Evolutionary conservation across 2,113 vertebrate genomes (phyloP).

Genomic region (Circaetus cinerascens): DNA sequence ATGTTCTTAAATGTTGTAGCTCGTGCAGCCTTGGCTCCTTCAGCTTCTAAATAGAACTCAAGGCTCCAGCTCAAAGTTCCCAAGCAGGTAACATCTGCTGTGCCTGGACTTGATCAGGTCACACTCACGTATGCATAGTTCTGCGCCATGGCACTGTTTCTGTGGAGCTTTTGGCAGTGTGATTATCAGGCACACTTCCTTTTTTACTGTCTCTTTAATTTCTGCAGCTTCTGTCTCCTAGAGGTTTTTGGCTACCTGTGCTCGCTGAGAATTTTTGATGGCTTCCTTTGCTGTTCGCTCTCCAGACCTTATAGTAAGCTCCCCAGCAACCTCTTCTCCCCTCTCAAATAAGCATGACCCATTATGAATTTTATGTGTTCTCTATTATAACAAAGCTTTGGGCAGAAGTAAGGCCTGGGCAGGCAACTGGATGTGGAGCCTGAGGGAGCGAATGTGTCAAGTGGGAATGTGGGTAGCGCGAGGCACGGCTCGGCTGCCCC

Average conservation of each 20-base stretch:
- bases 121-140: fast-evolving
- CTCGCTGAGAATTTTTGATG: neutral
- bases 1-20: neutral
- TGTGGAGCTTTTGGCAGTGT: neutral
- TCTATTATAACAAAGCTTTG: neutral
- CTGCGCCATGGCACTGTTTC: neutral
- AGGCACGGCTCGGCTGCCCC: neutral
- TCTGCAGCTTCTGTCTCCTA: neutral
- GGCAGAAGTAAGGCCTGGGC: neutral
- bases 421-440: neutral
- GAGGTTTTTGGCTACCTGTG: neutral
- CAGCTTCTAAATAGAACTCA: neutral
- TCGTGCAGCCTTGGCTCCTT: neutral
- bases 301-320: neutral
- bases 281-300: neutral
- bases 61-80: neutral
- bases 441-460: neutral
- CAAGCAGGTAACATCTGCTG: neutral
- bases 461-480: fast-evolving
- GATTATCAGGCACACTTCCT: neutral
- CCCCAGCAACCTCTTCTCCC: neutral
- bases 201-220: neutral
- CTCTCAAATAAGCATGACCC: neutral
- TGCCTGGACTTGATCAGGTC: neutral
- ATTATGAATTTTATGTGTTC: neutral